These are phyloP conservation scores for Alfaro cultratus DNA, from an alignment of 2,797 vertebrate genomes.

Conservation along the genomic window DNA sequence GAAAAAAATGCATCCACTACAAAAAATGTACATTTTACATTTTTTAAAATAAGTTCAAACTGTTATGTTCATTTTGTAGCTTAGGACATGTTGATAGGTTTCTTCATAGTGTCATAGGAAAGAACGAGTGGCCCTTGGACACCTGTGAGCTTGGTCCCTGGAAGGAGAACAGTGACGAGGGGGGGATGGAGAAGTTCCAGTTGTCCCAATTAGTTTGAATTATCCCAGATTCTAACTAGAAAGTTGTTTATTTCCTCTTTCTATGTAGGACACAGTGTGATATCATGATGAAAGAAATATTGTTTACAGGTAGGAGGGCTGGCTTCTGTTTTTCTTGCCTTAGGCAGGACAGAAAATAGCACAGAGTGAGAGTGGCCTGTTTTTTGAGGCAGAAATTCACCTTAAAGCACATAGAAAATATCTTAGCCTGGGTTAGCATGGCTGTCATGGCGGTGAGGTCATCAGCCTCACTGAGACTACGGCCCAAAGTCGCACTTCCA, in stretches of 20 bases:
- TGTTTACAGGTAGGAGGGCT: conserved; percentile 55
- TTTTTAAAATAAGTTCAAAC: no score
- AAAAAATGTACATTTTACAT: no score
- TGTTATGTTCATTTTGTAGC: no score
- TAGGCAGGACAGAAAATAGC: conserved; percentile 40
- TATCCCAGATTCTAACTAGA: conserved; percentile 10
- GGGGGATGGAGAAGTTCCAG: no score
- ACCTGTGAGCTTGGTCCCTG: no score
- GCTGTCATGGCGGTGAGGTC: not conserved
- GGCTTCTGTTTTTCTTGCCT: conserved; percentile 34
- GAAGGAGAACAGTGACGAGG: no score
- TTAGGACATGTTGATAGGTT: no score
- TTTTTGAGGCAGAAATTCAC: conserved; percentile 50
- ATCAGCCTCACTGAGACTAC: not conserved
- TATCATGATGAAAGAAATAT: conserved; percentile 27
- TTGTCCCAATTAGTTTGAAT: conserved; percentile 25
- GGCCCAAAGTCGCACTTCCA: no score
- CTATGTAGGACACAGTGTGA: conserved; percentile 39
- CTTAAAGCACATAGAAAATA: conserved; percentile 37
- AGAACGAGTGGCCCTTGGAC: no score
- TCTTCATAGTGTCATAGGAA: no score
- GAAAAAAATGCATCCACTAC: no score
- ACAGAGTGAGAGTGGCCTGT: conserved; percentile 33
- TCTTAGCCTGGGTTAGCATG: not conserved
- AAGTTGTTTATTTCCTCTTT: conserved; percentile 38